phyloP scores from a whole-genome alignment of 2,113 vertebrate genomes.

The Physeter macrocephalus region DNA sequence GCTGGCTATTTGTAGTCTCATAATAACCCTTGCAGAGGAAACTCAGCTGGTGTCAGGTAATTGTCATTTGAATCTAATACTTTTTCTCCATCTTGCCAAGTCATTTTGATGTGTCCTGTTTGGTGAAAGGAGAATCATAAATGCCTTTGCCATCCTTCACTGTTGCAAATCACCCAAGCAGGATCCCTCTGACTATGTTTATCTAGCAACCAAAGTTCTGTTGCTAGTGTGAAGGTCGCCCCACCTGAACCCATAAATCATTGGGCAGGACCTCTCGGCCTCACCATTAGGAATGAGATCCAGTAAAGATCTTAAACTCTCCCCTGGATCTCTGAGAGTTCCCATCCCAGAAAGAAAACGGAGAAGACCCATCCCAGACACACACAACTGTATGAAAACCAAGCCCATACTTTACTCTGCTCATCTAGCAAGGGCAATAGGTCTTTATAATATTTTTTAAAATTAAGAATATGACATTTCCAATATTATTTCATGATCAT shows the following conservation, averaged over 20 bases:
- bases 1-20: constrained; percentile 78
- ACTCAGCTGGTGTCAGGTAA: constrained; percentile 86
- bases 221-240: constrained; percentile 84
- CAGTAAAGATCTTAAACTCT: constrained; percentile 61
- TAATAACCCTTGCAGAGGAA: constrained; percentile 82
- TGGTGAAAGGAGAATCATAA: constrained; percentile 78
- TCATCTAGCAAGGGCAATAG: not conserved
- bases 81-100: constrained; percentile 80
- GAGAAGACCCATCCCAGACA: not conserved
- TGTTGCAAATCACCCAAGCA: constrained; percentile 79
- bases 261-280: constrained; percentile 24
- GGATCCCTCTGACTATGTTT: constrained; percentile 88
- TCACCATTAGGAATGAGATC: constrained; percentile 51
- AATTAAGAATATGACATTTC: not conserved
- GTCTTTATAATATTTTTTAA: not conserved
- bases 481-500: not conserved
- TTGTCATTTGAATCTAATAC: constrained; percentile 89
- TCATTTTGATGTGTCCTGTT: constrained; percentile 79
- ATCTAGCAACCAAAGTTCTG: constrained; percentile 87
- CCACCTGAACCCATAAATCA: constrained; percentile 91
- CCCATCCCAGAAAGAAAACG: not conserved
- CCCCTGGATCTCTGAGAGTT: not conserved
- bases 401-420: not conserved
- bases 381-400: not conserved
- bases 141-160: constrained; percentile 77